Conservation (phyloP, 64 coral and sea anemone genomes). For the Stichodactyla helianthus region DNA sequence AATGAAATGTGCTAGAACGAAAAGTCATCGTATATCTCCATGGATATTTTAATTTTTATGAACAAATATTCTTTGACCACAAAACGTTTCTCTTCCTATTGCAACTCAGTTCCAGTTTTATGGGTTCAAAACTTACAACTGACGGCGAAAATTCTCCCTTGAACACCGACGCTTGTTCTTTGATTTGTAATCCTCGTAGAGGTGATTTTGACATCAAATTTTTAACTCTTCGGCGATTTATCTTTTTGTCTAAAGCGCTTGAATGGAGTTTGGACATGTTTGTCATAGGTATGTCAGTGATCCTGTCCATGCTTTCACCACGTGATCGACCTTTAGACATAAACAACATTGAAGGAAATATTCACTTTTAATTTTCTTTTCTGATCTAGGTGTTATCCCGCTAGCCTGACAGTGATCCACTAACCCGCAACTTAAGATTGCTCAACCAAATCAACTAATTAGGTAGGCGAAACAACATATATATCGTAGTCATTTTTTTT, state of each 20-base stretch:
- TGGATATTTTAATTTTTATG: too few species aligned
- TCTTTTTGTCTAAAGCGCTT: background rate
- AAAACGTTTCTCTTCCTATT: too few species aligned
- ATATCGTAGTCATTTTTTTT: too few species aligned
- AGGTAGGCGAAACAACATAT: too few species aligned
- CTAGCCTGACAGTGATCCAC: too few species aligned
- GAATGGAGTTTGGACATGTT: background rate
- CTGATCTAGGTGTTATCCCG: too few species aligned
- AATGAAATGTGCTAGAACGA: too few species aligned
- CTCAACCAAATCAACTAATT: too few species aligned
- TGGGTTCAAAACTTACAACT: background rate
- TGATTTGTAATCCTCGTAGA: background rate
- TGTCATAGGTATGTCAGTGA: background rate
- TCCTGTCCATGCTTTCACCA: background rate
- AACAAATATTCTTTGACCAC: too few species aligned
- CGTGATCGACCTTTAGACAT: background rate
- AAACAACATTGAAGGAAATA: background rate
- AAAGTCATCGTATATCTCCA: too few species aligned
- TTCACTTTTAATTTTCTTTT: background rate
- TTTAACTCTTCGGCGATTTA: background rate
- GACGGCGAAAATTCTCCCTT: constrained; percentile 5
- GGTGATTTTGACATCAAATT: background rate
- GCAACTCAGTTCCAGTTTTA: background rate
- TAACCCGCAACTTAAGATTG: too few species aligned
- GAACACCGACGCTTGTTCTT: background rate